A percentile compares a stretch with the other conserved stretches of the same genome.
phyloP scores from a whole-genome alignment of 2,113 vertebrate genomes.

The Taurulus bubalis region DNA sequence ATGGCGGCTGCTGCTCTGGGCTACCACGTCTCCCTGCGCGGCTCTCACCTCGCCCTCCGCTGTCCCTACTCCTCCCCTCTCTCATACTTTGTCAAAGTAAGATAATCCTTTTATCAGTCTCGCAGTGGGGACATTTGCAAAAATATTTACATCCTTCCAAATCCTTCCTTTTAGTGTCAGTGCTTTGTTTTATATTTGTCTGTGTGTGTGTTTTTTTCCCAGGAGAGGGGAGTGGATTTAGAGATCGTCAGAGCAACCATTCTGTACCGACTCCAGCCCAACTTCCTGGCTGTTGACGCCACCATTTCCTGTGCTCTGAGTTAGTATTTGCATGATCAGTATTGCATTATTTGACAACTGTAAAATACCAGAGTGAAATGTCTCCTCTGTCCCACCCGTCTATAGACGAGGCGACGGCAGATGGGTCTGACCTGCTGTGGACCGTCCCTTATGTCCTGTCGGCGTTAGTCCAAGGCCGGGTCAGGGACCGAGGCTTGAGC shows the following conservation, averaged over 20 bases:
- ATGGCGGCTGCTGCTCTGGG: conserved; percentile 41
- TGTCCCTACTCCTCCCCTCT: conserved; percentile 55
- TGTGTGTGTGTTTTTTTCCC: background rate
- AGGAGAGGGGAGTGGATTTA: conserved; percentile 60
- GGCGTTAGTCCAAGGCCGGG: conserved; percentile 47
- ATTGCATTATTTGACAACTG: background rate
- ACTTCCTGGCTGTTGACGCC: conserved; percentile 43
- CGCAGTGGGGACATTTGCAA: too few relatives aligned
- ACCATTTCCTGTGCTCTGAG: conserved; percentile 54
- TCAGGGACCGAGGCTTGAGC: conserved; percentile 39
- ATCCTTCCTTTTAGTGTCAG: background rate
- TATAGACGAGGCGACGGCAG: conserved; percentile 50
- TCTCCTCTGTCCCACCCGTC: background rate
- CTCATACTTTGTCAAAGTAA: conserved; percentile 56
- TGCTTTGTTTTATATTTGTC: background rate
- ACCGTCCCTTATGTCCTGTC: conserved; percentile 29
- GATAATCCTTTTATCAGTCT: too few relatives aligned
- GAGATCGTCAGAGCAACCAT: conserved; percentile 59
- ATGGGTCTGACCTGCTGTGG: conserved; percentile 64
- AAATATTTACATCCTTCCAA: too few relatives aligned
- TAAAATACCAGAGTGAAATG: background rate
- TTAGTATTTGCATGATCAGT: background rate
- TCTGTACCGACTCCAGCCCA: conserved; percentile 41
- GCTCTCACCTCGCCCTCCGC: conserved; percentile 54
- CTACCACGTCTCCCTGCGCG: conserved; percentile 44